Conservation (phyloP, 1,140 invertebrate species). For the Drosophila ogumai region DNA sequence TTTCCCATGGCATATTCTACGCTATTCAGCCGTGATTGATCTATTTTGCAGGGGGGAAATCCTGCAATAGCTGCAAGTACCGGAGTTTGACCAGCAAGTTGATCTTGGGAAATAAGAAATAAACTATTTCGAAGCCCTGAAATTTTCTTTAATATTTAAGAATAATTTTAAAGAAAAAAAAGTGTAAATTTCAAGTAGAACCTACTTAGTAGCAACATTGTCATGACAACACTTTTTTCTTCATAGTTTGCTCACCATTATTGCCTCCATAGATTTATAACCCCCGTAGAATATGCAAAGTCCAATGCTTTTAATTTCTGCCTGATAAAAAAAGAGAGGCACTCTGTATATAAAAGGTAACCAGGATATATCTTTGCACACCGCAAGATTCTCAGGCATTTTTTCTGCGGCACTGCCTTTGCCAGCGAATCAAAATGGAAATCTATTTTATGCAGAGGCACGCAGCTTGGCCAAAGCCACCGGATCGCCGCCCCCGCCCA, state of each 20-base stretch:
- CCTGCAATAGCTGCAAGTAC: conserved; percentile 6
- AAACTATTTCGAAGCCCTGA: neutral
- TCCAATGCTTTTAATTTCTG: conserved; percentile 1
- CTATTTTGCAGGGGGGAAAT: conserved; percentile 14
- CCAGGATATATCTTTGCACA: conserved; percentile 4
- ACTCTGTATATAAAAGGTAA: neutral
- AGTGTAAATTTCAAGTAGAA: no score
- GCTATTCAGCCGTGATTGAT: conserved; percentile 44
- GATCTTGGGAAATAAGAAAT: conserved; percentile 1
- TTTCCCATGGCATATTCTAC: conserved; percentile 22
- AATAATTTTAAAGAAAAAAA: neutral
- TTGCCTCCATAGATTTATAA: neutral
- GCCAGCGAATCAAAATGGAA: conserved; percentile 70
- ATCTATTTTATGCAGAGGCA: conserved; percentile 81
- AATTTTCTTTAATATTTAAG: neutral
- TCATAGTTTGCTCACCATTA: no score
- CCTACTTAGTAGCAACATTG: neutral
- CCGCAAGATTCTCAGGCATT: conserved; percentile 14
- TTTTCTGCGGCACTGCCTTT: conserved; percentile 11
- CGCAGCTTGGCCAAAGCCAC: conserved; percentile 44
- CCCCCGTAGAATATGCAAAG: neutral
- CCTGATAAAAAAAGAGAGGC: neutral
- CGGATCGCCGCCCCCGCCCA: conserved; percentile 14
- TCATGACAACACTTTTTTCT: neutral
- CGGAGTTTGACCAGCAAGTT: conserved; percentile 5